These are phyloP conservation scores for Syrista parreyssii DNA, from an alignment of 2,888 invertebrate species.

Conservation along the genomic window DNA sequence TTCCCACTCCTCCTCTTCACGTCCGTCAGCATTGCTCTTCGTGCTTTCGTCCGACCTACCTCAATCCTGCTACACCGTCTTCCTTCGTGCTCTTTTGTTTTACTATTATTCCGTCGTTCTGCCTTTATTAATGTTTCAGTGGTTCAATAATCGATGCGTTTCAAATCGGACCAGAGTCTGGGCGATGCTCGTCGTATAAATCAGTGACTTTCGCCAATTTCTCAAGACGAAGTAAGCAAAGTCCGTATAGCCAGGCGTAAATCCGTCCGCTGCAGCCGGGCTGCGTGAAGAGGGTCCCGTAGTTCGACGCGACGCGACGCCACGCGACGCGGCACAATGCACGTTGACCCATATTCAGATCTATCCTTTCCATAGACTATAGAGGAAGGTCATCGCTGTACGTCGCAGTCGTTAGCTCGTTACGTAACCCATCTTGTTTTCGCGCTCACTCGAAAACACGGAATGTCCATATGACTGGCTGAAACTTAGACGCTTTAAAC, in stretches of 20 bases:
- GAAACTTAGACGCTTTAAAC: not conserved
- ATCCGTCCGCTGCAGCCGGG: slow-evolving; percentile 1
- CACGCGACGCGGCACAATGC: slow-evolving; percentile 51
- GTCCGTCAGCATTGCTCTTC: slow-evolving; percentile 45
- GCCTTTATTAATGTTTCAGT: not conserved
- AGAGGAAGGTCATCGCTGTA: slow-evolving; percentile 63
- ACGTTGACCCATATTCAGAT: slow-evolving; percentile 67
- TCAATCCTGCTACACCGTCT: slow-evolving; percentile 40
- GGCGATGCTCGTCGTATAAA: not conserved
- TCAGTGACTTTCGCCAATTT: not conserved
- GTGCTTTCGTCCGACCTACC: slow-evolving; percentile 62
- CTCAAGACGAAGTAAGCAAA: not conserved
- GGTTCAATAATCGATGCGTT: not conserved
- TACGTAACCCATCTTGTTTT: slow-evolving; percentile 36
- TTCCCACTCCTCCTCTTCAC: slow-evolving; percentile 22
- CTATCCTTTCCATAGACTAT: slow-evolving; percentile 58
- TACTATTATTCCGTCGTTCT: not conserved
- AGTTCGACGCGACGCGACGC: slow-evolving; percentile 38
- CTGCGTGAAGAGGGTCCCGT: slow-evolving; percentile 59
- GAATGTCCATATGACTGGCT: not conserved
- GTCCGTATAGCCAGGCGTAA: not conserved
- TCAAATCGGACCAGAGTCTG: not conserved
- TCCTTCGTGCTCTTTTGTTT: not conserved
- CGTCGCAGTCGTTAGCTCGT: not conserved
- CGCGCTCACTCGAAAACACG: slow-evolving; percentile 41